A percentile compares a stretch with the other conserved stretches of the same genome.
Conservation (phyloP, 2,888 invertebrate genomes). For the Stenotaenia linearis region DNA sequence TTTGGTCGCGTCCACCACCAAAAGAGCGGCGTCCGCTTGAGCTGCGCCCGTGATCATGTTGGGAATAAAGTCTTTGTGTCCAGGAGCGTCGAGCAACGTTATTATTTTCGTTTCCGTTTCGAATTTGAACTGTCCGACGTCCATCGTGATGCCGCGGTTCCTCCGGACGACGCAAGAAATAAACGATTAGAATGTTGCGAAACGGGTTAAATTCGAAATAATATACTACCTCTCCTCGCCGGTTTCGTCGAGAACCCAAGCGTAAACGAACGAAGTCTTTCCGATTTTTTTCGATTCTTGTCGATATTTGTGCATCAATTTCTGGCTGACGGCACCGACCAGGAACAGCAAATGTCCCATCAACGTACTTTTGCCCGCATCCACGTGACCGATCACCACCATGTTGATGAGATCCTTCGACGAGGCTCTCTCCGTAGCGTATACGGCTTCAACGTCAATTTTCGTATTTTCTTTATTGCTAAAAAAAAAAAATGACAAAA, state of each 20-base stretch:
- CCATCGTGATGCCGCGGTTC: constrained; percentile 96
- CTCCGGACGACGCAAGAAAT: no score
- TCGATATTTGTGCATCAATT: constrained; percentile 91
- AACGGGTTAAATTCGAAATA: no score
- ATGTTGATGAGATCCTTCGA: constrained; percentile 82
- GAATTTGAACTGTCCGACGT: constrained; percentile 88
- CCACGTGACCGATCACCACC: constrained; percentile 92
- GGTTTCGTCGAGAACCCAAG: constrained; percentile 98
- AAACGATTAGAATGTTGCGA: no score
- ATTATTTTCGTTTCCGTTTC: constrained; percentile 76
- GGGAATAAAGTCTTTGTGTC: constrained; percentile 98
- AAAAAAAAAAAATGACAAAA: no score
- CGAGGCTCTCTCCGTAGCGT: constrained; percentile 66
- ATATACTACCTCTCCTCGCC: constrained; percentile 73
- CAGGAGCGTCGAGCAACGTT: constrained; percentile 91
- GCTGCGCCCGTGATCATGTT: constrained; percentile 99
- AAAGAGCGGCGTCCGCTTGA: constrained; percentile 93
- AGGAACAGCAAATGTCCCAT: constrained; percentile 55
- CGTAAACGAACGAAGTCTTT: constrained; percentile 96
- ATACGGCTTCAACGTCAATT: constrained; percentile 57
- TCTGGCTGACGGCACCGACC: constrained; percentile 78
- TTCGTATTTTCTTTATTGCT: constrained; percentile 2
- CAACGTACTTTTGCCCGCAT: constrained; percentile 78
- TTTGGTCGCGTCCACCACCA: constrained; percentile 86
- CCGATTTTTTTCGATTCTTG: constrained; percentile 95